Base-by-base conservation (phyloP, 1,140 invertebrate species). In the Cydia pomonella region DNA sequence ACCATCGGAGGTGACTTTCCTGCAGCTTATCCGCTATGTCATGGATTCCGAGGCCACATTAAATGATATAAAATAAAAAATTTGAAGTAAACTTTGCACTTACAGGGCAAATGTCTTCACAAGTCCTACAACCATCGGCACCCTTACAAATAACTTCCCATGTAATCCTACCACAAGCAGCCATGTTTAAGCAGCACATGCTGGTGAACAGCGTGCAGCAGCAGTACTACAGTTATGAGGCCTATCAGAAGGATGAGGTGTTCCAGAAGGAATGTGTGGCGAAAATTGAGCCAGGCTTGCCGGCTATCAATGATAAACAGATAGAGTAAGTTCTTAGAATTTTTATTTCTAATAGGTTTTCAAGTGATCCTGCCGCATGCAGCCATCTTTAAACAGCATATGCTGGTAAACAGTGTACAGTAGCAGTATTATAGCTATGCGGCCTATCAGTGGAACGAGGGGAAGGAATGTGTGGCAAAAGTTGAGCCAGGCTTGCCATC, bases 341-440 rank as follows among this genome's bases (percentile, higher is more conserved):
- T 6, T 33, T 33, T 33, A n/a, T n/a, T n/a, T n/a, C n/a, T n/a
- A n/a, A 3, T 33, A 33, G 29, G 29, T 2, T 33, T 33, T n/a
- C 89, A 92, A 78, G 80, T 92, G 3, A 81, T 92, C 25, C 38
- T 92, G 7, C 90, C 89, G 1, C 89, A 86, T 74, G 82, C 87
- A 9, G 83, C 88, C 1, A 73, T 89, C 4, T 86, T 85, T 59
- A 88, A 89, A 21, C 87, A 89, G 72, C 87, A 87, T 72, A 77
- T 92, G 73, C 25, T 90, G 1, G 78, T 85, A 7, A 86, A 84
- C 73, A 84, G 77, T 6, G 76, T 88, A 1, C 82, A 83, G 25
- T 87, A 87, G 25, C 83, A 84, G 16, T 91, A 87, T 69, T 90
- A 83, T 72, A 81, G 81, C 4, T 90, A 87, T 83, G 86, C 85